Percentiles rank a stretch among this genome's conserved stretches.
phyloP scores from a whole-genome alignment of 2,888 invertebrate genomes.

The Calameuta idolon region DNA sequence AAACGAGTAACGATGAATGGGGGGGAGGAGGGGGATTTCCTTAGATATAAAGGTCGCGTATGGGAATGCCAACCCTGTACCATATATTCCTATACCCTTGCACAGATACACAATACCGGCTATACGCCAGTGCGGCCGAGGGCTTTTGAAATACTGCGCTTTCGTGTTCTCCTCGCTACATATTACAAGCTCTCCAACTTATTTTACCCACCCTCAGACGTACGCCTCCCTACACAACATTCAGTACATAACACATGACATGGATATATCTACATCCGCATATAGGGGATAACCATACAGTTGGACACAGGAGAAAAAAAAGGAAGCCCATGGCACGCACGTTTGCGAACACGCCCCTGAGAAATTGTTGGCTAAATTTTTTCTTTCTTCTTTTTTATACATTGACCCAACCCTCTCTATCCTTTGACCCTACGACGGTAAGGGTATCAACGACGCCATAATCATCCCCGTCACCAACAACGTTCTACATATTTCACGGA shows the following conservation, averaged over 20 bases:
- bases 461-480: not conserved
- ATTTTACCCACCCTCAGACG: slow-evolving; percentile 21
- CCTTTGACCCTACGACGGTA: not conserved
- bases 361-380: slow-evolving; percentile 5
- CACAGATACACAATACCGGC: not conserved
- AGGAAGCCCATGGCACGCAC: not conserved
- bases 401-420: not conserved
- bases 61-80: not conserved
- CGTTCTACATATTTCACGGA: slow-evolving; percentile 8
- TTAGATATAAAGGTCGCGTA: not conserved
- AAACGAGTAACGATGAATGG: slow-evolving; percentile 7
- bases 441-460: not conserved
- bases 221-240: slow-evolving; percentile 17
- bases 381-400: not conserved
- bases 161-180: slow-evolving; percentile 38
- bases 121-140: slow-evolving; percentile 32
- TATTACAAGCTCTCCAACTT: slow-evolving; percentile 32
- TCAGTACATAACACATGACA: not conserved
- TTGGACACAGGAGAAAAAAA: not conserved
- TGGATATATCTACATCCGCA: not conserved
- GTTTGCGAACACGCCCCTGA: not conserved
- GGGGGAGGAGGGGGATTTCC: slow-evolving; percentile 7
- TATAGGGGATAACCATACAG: not conserved
- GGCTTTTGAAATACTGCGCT: slow-evolving; percentile 40
- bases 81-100: not conserved